These are phyloP conservation scores for Pimpla rufipes DNA, from an alignment of 2,888 invertebrate species.

Conservation along the genomic window DNA sequence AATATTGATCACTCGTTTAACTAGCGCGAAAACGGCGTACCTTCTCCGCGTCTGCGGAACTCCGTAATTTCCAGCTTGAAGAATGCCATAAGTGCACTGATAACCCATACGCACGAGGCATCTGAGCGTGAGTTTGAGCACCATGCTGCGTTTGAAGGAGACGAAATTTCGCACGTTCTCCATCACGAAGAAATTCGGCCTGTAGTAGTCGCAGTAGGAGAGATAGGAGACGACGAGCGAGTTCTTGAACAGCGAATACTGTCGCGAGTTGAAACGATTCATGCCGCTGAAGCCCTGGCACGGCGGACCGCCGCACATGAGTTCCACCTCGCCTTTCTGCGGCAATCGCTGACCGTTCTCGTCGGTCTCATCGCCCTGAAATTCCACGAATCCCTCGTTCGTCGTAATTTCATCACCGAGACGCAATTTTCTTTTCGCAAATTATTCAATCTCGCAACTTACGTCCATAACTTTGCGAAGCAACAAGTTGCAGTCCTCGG, in stretches of 20 bases:
- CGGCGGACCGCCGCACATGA: conserved; percentile 94
- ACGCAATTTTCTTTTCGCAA: conserved; percentile 21
- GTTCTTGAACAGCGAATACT: conserved; percentile 95
- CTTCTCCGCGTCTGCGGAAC: conserved; percentile 93
- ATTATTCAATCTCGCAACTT: conserved; percentile 66
- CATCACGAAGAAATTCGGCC: conserved; percentile 93
- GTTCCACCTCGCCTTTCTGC: conserved; percentile 92
- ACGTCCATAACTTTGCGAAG: conserved; percentile 90
- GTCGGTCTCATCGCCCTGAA: conserved; percentile 86
- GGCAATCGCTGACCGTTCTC: conserved; percentile 88
- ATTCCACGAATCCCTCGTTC: conserved; percentile 29
- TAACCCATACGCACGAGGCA: conserved; percentile 94
- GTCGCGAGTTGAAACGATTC: conserved; percentile 94
- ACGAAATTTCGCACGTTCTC: conserved; percentile 96
- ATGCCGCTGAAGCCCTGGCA: conserved; percentile 96
- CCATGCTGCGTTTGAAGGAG: conserved; percentile 92
- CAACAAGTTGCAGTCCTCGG: conserved; percentile 93
- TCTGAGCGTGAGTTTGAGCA: conserved; percentile 91
- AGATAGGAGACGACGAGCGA: conserved; percentile 93
- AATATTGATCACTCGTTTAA: no score
- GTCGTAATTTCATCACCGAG: not conserved
- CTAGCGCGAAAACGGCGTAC: no score
- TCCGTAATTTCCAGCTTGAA: conserved; percentile 95
- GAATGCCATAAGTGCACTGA: conserved; percentile 94
- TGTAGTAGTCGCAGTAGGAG: conserved; percentile 94